A percentile compares a stretch with the other conserved stretches of the same genome.
phyloP scores from a whole-genome alignment of 2,888 invertebrate genomes.

The Stenurella melanura region DNA sequence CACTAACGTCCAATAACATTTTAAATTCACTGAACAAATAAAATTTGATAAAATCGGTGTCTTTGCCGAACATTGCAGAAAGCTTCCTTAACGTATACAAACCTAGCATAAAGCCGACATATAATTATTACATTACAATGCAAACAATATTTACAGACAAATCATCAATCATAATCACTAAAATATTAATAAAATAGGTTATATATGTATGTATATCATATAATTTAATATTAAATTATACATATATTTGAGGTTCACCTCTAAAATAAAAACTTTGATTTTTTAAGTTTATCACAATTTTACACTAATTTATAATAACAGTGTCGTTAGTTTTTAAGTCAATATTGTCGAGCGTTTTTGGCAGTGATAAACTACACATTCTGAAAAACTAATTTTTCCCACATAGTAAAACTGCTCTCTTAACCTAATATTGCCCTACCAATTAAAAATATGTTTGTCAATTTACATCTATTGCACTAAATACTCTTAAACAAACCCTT shows the following conservation, averaged over 20 bases:
- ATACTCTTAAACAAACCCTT: constrained; percentile 45
- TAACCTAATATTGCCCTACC: constrained; percentile 34
- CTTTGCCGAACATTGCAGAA: constrained; percentile 27
- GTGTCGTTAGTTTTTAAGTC: constrained; percentile 50
- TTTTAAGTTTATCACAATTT: constrained; percentile 67
- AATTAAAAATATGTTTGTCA: constrained; percentile 25
- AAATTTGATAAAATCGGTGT: constrained; percentile 30
- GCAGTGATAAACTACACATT: constrained; percentile 65
- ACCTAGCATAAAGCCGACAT: constrained; percentile 46
- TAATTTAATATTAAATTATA: constrained; percentile 62
- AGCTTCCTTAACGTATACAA: constrained; percentile 30
- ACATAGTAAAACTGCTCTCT: constrained; percentile 22
- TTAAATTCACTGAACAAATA: constrained; percentile 21
- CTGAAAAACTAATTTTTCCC: constrained; percentile 21
- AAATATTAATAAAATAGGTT: constrained; percentile 61
- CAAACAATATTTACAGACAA: constrained; percentile 70
- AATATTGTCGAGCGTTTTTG: constrained; percentile 54
- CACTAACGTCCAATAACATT: constrained; percentile 26
- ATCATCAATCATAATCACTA: constrained; percentile 59
- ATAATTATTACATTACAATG: constrained; percentile 59
- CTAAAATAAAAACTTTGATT: constrained; percentile 55
- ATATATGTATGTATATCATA: constrained; percentile 50
- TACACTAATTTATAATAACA: constrained; percentile 42
- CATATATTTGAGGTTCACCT: constrained; percentile 63
- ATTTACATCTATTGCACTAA: constrained; percentile 46